phyloP scores from a whole-genome alignment of 2,113 vertebrate genomes.

The Stegostoma tigrinum region DNA sequence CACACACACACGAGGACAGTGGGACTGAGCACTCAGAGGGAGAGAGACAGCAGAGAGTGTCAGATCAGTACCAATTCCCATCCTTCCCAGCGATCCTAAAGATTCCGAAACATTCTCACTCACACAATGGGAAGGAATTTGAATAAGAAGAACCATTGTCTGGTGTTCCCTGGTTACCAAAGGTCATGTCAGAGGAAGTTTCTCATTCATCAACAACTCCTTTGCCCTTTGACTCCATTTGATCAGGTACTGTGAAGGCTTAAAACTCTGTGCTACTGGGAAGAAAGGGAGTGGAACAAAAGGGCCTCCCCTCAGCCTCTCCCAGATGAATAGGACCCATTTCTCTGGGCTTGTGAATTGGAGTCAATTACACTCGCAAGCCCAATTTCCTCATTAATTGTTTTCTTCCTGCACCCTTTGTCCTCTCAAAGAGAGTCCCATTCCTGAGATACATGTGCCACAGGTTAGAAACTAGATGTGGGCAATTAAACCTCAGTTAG shows the following conservation, averaged over 20 bases:
- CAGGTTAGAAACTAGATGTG: conserved; percentile 35
- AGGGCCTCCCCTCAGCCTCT: conserved; percentile 17
- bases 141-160: conserved; percentile 35
- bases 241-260: conserved; percentile 38
- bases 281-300: conserved; percentile 33
- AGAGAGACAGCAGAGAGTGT: conserved; percentile 17
- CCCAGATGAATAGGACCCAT: conserved; percentile 32
- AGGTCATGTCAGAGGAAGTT: conserved; percentile 37
- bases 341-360: conserved; percentile 36
- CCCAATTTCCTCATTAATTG: conserved; percentile 38
- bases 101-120: conserved; percentile 33
- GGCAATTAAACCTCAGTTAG: conserved; percentile 28
- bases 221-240: conserved; percentile 37
- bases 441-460: conserved; percentile 36
- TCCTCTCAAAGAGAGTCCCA: conserved; percentile 29
- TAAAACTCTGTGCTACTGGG: conserved; percentile 27
- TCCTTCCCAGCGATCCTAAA: conserved; percentile 5
- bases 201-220: conserved; percentile 37
- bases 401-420: conserved; percentile 36
- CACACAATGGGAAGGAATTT: conserved; percentile 32
- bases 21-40: background rate
- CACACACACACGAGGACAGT: background rate
- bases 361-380: conserved; percentile 38
- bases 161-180: conserved; percentile 33
- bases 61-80: background rate